Base-by-base conservation (phyloP, 2,797 vertebrate genomes). In the Bradypus variegatus region DNA sequence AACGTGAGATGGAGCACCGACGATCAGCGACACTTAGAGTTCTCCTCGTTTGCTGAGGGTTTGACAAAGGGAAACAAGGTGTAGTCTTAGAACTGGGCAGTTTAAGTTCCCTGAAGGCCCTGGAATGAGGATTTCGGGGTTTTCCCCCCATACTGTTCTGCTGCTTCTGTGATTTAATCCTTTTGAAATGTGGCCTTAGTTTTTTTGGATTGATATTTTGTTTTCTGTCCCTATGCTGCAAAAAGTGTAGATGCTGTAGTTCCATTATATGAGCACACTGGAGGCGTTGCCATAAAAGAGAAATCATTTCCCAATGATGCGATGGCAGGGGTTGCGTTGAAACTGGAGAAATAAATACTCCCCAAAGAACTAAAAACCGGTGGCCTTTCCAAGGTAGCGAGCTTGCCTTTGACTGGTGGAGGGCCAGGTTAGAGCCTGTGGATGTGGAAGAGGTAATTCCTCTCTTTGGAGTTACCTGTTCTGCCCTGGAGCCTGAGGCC, bases 281-380 rank as follows among this genome's bases (percentile, higher is more conserved):
- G 23, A 53, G 23, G 19, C 23, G 2, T 2, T 36, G 65, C 81
- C 41, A 27, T 27, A 27, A 7, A 16, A 12, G 45, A 29, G 48
- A 33, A 8, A 33, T 29, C 21, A 8, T 27, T 3, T 48, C 25
- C 14, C 38, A 8, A 12, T n/a, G 80, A 15, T 36, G 60, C 33
- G 60, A 23, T 9, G 41, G 19, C 6, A 15, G 80, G 76, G 76
- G 29, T 31, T 33, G 79, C 5, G 41, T 25, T 25, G 41, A 31
- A 2, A 0, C 5, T 10, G 80, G 16, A 33, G 29, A 25, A 11
- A 8, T 3, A 45, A 8, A 33, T 15, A 1, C 23, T 25, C 60
- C 67, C 67, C 0, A 23, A 9, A 31, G 58, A 67, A 29, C 69
- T 31, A 29, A n/a, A 6, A 19, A 31, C 6, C 36, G 8, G 78